A percentile compares a stretch with the other conserved stretches of the same genome.
Conservation (phyloP, 2,888 invertebrate genomes). For the Taenaris catops region DNA sequence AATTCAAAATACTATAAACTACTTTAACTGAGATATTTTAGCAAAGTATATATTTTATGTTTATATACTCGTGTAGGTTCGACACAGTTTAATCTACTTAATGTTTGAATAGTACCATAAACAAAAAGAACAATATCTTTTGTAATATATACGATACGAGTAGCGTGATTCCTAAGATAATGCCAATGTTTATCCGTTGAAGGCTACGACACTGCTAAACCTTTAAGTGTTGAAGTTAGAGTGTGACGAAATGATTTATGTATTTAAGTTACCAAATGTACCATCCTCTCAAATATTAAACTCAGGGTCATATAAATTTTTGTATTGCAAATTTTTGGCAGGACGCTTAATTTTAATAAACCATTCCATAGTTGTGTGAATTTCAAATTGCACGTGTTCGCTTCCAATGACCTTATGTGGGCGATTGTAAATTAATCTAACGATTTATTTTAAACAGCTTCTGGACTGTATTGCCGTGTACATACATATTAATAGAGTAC, state of each 20-base stretch:
- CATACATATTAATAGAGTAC: slow-evolving; percentile 9
- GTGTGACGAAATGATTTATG: slow-evolving; percentile 20
- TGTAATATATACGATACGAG: too few relatives aligned
- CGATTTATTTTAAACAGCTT: slow-evolving; percentile 4
- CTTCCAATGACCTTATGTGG: slow-evolving; percentile 3
- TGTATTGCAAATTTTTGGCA: slow-evolving; percentile 24
- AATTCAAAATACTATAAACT: too few relatives aligned
- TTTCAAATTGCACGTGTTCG: slow-evolving; percentile 1
- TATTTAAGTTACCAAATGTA: slow-evolving; percentile 21
- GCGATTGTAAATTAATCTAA: not conserved
- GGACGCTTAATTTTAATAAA: slow-evolving; percentile 15
- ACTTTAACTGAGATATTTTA: too few relatives aligned
- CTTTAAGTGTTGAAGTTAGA: slow-evolving; percentile 3
- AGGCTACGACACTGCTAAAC: too few relatives aligned
- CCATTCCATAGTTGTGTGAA: not conserved
- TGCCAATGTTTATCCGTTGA: too few relatives aligned
- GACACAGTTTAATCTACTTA: too few relatives aligned
- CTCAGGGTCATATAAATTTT: slow-evolving; percentile 23
- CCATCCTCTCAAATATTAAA: slow-evolving; percentile 23
- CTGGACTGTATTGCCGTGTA: slow-evolving; percentile 2
- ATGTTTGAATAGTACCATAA: too few relatives aligned
- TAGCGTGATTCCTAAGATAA: too few relatives aligned
- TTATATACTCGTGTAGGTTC: too few relatives aligned
- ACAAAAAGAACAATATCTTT: too few relatives aligned
- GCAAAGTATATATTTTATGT: too few relatives aligned